These are phyloP conservation scores for Notolabrus celidotus DNA, from an alignment of 2,797 vertebrate species.

Conservation along the genomic window DNA sequence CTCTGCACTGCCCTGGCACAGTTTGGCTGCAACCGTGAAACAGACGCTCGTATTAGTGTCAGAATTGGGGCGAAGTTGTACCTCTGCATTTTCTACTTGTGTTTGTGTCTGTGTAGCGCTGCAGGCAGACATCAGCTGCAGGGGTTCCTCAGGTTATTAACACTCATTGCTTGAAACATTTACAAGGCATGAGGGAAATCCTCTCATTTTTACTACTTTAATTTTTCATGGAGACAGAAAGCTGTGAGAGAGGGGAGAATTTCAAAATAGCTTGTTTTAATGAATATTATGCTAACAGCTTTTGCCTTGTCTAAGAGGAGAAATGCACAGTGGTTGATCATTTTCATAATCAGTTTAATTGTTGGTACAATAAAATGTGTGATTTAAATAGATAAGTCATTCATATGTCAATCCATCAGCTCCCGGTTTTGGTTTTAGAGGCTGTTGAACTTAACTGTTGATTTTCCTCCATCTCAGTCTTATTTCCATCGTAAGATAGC, in stretches of 20 bases:
- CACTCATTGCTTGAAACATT: slow-evolving; percentile 47
- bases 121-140: slow-evolving; percentile 50
- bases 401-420: background rate
- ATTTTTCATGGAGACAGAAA: slow-evolving; percentile 34
- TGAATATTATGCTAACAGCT: background rate
- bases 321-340: background rate
- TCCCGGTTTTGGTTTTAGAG: too few species aligned
- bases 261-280: slow-evolving; percentile 1
- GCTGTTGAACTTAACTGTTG: too few species aligned
- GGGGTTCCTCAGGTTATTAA: slow-evolving; percentile 59
- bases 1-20: slow-evolving; percentile 33
- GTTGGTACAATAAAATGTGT: background rate
- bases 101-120: slow-evolving; percentile 26
- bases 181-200: slow-evolving; percentile 26
- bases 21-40: slow-evolving; percentile 53
- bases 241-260: background rate
- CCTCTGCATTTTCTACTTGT: slow-evolving; percentile 32
- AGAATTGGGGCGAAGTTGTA: slow-evolving; percentile 46
- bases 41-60: slow-evolving; percentile 64
- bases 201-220: slow-evolving; percentile 10
- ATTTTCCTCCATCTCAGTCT: too few species aligned
- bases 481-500: too few species aligned
- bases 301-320: background rate
- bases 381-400: background rate
- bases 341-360: too few species aligned